A percentile compares a stretch with the other conserved stretches of the same genome.
Evolutionary conservation across 2,113 vertebrate genomes (phyloP).

Genomic region (Percina caprodes): DNA sequence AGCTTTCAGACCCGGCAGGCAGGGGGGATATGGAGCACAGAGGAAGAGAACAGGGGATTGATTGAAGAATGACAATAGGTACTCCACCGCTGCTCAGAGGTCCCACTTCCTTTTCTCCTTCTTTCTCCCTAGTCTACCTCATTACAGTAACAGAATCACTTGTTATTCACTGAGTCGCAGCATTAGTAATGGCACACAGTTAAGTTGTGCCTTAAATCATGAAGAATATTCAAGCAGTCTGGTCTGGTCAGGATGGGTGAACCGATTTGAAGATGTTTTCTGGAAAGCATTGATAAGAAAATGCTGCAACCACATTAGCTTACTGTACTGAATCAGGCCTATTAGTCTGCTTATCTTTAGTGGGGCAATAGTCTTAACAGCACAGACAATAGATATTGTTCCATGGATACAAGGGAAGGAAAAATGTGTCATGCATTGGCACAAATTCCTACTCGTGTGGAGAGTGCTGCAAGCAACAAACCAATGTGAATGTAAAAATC

Average conservation of each 20-base stretch:
- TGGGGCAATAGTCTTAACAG: conserved; percentile 67
- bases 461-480: conserved; percentile 6
- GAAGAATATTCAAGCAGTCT: neutral
- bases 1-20: conserved; percentile 75
- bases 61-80: conserved; percentile 83
- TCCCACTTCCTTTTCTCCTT: conserved; percentile 67
- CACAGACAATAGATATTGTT: conserved; percentile 59
- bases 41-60: conserved; percentile 69
- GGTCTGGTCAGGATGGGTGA: neutral
- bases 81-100: conserved; percentile 64
- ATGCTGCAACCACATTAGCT: conserved; percentile 50
- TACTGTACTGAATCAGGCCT: conserved; percentile 54
- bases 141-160: conserved; percentile 43
- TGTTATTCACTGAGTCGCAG: conserved; percentile 1
- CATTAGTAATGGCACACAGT: conserved; percentile 9
- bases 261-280: conserved; percentile 19
- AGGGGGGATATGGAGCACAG: conserved; percentile 77
- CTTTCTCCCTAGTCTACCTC: conserved; percentile 46
- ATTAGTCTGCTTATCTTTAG: conserved; percentile 78
- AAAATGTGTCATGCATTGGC: conserved; percentile 36
- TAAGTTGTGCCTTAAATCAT: neutral
- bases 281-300: conserved; percentile 73
- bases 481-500: conserved; percentile 3
- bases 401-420: conserved; percentile 27
- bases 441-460: conserved; percentile 30